Percentiles rank a stretch among this genome's conserved stretches.
phyloP scores from a whole-genome alignment of 2,113 vertebrate genomes.

The Rhea americana region DNA sequence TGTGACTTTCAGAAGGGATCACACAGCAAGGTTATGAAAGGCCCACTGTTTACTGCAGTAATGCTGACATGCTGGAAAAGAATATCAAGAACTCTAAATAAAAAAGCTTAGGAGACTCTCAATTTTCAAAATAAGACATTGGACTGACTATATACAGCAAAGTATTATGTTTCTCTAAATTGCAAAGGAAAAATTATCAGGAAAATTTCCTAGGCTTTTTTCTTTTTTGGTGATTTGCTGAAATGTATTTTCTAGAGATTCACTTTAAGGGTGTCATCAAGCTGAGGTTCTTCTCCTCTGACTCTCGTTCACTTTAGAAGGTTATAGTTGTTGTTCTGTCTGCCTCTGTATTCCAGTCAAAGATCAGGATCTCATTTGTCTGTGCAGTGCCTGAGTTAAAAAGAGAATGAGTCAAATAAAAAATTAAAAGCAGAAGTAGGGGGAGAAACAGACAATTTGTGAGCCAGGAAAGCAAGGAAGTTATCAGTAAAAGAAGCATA shows the following conservation, averaged over 20 bases:
- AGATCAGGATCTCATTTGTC: background rate
- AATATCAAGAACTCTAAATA: slow-evolving; percentile 35
- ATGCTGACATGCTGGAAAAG: slow-evolving; percentile 43
- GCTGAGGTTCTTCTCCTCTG: background rate
- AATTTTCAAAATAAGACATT: background rate
- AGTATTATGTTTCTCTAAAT: background rate
- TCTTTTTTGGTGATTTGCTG: background rate
- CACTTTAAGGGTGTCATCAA: background rate
- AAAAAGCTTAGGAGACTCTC: slow-evolving; percentile 49
- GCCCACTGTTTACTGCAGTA: slow-evolving; percentile 22
- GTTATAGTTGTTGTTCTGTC: background rate
- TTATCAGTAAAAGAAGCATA: background rate
- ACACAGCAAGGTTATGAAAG: slow-evolving; percentile 38
- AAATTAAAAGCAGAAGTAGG: background rate
- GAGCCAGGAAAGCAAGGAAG: fast-evolving
- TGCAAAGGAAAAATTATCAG: background rate
- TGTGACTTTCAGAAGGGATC: slow-evolving; percentile 64
- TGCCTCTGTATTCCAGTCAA: background rate
- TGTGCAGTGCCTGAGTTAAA: background rate
- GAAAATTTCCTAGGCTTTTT: background rate
- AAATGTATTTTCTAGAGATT: background rate
- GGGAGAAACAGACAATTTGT: background rate
- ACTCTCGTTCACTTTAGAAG: background rate
- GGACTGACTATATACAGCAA: background rate
- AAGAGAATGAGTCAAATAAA: background rate